Conservation (phyloP, 2,797 vertebrate species). For the Hypotaenidia okinawae region DNA sequence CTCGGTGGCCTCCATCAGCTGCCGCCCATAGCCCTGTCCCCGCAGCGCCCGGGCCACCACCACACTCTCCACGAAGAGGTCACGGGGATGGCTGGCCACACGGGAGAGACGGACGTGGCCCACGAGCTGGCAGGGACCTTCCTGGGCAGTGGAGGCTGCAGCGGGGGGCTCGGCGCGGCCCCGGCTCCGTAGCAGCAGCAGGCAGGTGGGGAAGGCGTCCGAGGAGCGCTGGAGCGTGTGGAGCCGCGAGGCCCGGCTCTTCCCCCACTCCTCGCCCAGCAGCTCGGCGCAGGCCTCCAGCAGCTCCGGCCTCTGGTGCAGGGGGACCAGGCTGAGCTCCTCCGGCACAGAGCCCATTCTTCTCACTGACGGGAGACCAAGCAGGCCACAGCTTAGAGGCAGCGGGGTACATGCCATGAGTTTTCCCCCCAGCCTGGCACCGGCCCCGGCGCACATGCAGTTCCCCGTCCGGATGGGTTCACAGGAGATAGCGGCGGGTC, state of each 20-base stretch:
- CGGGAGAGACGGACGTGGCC: constrained; percentile 89
- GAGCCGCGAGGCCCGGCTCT: constrained; percentile 87
- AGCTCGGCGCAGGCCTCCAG: constrained; percentile 87
- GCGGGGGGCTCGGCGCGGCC: background rate
- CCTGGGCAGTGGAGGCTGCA: background rate
- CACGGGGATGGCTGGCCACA: constrained; percentile 78
- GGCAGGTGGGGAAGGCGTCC: constrained; percentile 86
- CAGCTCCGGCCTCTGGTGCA: constrained; percentile 89
- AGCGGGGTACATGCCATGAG: fast-evolving
- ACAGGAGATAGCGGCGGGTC: fast-evolving
- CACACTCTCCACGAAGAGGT: constrained; percentile 92
- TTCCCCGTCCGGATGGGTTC: background rate
- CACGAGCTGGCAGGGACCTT: constrained; percentile 75
- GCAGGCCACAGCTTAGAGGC: constrained; percentile 18
- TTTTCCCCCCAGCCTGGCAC: fast-evolving
- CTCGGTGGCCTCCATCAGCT: constrained; percentile 90
- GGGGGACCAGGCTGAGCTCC: constrained; percentile 79
- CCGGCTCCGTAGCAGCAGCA: constrained; percentile 81
- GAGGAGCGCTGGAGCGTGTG: constrained; percentile 89
- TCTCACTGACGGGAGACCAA: constrained; percentile 67
- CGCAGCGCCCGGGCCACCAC: constrained; percentile 86
- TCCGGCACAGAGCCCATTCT: constrained; percentile 63
- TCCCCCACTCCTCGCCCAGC: constrained; percentile 91
- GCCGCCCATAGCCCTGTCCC: constrained; percentile 89
- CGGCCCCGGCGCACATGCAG: fast-evolving